Conservation (phyloP, 2,797 vertebrate genomes). For the Poeciliopsis presidionis region DNA sequence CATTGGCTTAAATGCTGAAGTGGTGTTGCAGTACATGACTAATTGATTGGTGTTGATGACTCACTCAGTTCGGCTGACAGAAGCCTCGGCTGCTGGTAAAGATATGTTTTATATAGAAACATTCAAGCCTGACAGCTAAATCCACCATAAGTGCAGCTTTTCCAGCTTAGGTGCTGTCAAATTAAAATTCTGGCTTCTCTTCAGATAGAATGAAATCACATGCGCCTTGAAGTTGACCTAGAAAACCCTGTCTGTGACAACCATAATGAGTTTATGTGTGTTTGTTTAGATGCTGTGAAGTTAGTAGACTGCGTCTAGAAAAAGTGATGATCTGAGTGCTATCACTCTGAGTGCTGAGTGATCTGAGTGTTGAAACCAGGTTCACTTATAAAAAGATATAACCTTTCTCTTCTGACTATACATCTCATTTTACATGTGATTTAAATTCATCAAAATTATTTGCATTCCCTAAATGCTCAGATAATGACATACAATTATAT, state of each 20-base stretch:
- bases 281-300: conserved; percentile 11
- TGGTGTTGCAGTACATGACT: conserved; percentile 43
- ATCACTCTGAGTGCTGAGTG: no score
- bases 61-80: conserved; percentile 47
- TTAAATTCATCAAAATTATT: background rate
- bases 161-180: conserved; percentile 15
- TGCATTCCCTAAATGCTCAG: background rate
- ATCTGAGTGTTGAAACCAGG: background rate
- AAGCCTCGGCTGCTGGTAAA: conserved; percentile 36
- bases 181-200: conserved; percentile 21
- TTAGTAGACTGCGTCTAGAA: conserved; percentile 2
- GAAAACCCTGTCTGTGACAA: conserved; percentile 2
- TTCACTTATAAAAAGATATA: background rate
- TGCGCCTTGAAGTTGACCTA: conserved; percentile 19
- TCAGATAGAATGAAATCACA: conserved; percentile 19
- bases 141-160: conserved; percentile 28
- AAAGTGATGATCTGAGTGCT: background rate
- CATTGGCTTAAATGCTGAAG: conserved; percentile 31
- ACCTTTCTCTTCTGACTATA: background rate
- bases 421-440: background rate
- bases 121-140: conserved; percentile 35
- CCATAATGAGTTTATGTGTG: conserved; percentile 9
- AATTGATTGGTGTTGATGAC: conserved; percentile 44
- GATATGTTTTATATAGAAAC: conserved; percentile 32
- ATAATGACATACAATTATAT: background rate